Conservation (phyloP, 2,797 vertebrate genomes). For the Diglossa cyanea region DNA sequence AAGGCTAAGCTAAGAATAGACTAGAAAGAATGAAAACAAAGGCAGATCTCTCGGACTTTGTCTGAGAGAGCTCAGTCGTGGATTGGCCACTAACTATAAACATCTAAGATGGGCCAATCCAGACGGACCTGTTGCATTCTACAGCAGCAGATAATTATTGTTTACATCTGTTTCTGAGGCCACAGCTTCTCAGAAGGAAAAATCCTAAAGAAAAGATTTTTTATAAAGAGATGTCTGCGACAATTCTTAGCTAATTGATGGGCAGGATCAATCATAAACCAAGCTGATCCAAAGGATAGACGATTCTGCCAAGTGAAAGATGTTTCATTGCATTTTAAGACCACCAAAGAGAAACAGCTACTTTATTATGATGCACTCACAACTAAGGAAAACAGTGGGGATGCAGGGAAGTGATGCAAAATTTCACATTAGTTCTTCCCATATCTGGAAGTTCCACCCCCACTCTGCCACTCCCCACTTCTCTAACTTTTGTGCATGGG, state of each 20-base stretch:
- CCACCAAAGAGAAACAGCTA: background rate
- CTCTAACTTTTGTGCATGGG: background rate
- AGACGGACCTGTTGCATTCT: too few relatives aligned
- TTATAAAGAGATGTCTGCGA: too few relatives aligned
- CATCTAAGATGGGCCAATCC: too few relatives aligned
- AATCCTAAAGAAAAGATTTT: too few relatives aligned
- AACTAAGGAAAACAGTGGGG: background rate
- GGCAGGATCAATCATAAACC: background rate
- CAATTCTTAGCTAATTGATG: background rate
- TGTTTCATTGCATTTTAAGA: background rate
- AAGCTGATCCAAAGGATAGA: background rate
- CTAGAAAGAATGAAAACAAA: too few relatives aligned
- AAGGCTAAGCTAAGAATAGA: too few relatives aligned
- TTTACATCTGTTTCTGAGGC: too few relatives aligned
- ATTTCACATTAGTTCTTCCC: background rate
- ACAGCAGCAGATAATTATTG: too few relatives aligned
- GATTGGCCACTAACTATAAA: too few relatives aligned
- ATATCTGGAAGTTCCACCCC: background rate
- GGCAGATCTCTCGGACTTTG: too few relatives aligned
- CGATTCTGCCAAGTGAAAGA: background rate
- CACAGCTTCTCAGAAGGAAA: too few relatives aligned
- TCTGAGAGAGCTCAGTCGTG: too few relatives aligned
- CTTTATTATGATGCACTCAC: background rate
- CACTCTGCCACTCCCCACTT: background rate
- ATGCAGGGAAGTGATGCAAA: background rate